Evolutionary conservation across 2,888 invertebrate species (phyloP), one percentile per base, ranked within the genome.

Genomic region (Acrocyrtus sp.): DNA sequence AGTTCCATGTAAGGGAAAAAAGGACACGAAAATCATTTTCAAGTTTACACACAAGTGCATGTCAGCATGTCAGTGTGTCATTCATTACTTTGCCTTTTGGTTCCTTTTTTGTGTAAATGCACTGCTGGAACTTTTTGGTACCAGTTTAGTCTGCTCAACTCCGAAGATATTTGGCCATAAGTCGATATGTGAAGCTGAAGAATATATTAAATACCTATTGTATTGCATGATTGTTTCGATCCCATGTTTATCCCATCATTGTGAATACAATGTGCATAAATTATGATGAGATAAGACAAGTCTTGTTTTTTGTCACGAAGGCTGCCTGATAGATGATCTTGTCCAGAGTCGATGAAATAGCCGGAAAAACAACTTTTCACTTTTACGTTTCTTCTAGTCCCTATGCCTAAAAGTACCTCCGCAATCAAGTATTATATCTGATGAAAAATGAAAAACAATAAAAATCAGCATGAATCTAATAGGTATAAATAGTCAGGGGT

Each of bases 241-340:
- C n/a, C n/a, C n/a, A n/a, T n/a, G n/a, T n/a, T n/a, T 5, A 47
- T 8, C 47, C 21, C 22, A 6, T 47, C 6, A 10, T 12, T 10
- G 39, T 39, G 39, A 8, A 29, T 34, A 5, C 19, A 29, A 53
- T 54, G 39, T 34, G 54, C 54, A 54, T 54, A 54, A 54, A 19
- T 54, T 54, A 39, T 39, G 39, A 39, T 21, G 17, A 34, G 39
- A 54, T 54, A 39, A 51, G 15, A 17, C 51, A 51, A 19, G 54
- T 54, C 39, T 54, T 39, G 39, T 39, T 24, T 39, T 17, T 10
- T 54, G 54, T 54, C 34, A 54, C 34, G 21, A 34, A 29, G 53
- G 27, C 34, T 53, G 19, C n/a, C 39, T 54, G 39, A 54, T 54
- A 39, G 19, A 54, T 39, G 34, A 39, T 24, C 54, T 54, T 39